Base-by-base conservation (phyloP, 2,888 invertebrate genomes). In the Melinaea marsaeus region DNA sequence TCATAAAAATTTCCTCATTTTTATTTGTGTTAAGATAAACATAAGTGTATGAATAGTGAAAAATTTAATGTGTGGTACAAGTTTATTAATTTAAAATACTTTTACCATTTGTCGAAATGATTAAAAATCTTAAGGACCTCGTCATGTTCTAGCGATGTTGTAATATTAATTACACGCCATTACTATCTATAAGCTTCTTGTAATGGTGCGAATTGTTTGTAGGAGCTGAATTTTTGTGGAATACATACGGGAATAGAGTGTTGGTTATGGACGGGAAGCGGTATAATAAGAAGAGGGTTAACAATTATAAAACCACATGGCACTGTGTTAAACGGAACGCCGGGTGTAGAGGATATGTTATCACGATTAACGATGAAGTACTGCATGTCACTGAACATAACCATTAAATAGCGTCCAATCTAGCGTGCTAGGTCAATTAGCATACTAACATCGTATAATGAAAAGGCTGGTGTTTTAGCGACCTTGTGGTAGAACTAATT, bases 201-300 rank as follows among this genome's bases (percentile, higher is more conserved):
- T 51, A 51, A 51, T 51, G 4, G 37, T 13, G 5, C 33, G 4
- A 11, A 32, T 4, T 42, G 13, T 56, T 56, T 34, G 4, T 56
- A 37, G 37, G 37, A 32, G 37, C 55, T 56, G 2, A 56, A 58
- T 51, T 51, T 51, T 6, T 48, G 9, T 51, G 57, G 45, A 71
- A 61, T 2, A 57, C 60, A 35, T 55, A 51, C 32, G 71, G 72
- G 33, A 70, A 71, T 13, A 63, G 57, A 34, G 69, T 64, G 3
- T 48, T 72, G 11, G 35, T 69, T 9, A 9, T 71, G 32, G 58
- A 55, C 37, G 66, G 63, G 6, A 55, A 62, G 6, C 55, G 66
- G 3, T 72, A 60, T 58, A 65, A 64, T 37, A 68, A 62, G 55
- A 69, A 69, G 13, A 69, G 68, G 32, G 54, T 58, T n/a, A 66